Conservation (phyloP, 2,888 invertebrate genomes). For the Microctonus hyperodae region DNA sequence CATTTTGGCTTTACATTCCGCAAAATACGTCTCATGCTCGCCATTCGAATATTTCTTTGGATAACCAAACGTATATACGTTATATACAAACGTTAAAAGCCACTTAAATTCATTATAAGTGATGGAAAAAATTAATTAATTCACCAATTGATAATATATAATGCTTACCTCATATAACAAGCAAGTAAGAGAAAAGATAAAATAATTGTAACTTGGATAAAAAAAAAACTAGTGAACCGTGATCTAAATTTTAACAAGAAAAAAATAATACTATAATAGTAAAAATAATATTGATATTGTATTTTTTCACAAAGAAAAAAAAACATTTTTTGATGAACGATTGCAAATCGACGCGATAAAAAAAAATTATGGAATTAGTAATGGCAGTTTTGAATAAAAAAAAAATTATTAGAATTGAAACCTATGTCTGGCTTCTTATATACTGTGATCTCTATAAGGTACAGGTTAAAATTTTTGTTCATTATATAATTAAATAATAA, state of each 20-base stretch:
- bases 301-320: slow-evolving; percentile 24
- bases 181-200: slow-evolving; percentile 11
- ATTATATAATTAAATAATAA: slow-evolving; percentile 34
- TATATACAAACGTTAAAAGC: background rate
- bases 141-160: background rate
- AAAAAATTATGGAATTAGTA: slow-evolving; percentile 13
- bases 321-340: slow-evolving; percentile 3
- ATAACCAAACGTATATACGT: slow-evolving; percentile 5
- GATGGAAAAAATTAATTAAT: background rate
- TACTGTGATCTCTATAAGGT: slow-evolving; percentile 63
- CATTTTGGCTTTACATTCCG: slow-evolving; percentile 61
- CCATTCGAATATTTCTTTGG: slow-evolving; percentile 17
- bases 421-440: slow-evolving; percentile 62
- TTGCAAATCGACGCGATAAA: slow-evolving; percentile 9
- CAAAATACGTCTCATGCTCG: slow-evolving; percentile 39
- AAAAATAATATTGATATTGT: slow-evolving; percentile 1
- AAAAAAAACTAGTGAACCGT: slow-evolving; percentile 21
- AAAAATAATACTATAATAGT: background rate
- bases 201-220: background rate
- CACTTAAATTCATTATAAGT: slow-evolving; percentile 1
- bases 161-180: background rate
- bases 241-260: slow-evolving; percentile 1
- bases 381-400: background rate
- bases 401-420: slow-evolving; percentile 49
- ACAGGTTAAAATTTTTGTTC: slow-evolving; percentile 44